phyloP scores from a whole-genome alignment of 1,140 invertebrate genomes.

The Drosophila kikkawai region DNA sequence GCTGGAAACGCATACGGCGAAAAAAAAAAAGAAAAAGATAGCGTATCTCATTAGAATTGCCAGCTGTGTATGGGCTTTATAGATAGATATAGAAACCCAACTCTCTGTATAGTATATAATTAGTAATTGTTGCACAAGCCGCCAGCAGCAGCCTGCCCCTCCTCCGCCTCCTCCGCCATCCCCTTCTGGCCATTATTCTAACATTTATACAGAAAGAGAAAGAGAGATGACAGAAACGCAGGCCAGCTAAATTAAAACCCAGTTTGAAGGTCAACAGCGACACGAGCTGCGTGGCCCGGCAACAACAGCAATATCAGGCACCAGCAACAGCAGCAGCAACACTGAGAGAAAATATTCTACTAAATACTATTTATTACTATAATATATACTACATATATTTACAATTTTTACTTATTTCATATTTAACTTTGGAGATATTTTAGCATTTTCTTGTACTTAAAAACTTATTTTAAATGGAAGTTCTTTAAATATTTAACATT shows the following conservation, averaged over 20 bases:
- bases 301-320: constrained; percentile 43
- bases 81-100: constrained; percentile 54
- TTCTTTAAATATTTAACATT: neutral
- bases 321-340: constrained; percentile 18
- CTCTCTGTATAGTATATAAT: constrained; percentile 72
- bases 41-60: constrained; percentile 78
- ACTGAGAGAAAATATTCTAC: neutral
- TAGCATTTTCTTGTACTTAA: neutral
- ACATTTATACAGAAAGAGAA: constrained; percentile 55
- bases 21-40: constrained; percentile 58
- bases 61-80: constrained; percentile 62
- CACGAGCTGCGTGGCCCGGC: constrained; percentile 78
- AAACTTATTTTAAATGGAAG: neutral
- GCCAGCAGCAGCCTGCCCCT: constrained; percentile 43
- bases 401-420: neutral
- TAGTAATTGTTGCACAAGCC: constrained; percentile 83
- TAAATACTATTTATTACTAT: neutral
- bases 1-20: constrained; percentile 52
- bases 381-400: neutral
- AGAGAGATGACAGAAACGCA: constrained; percentile 60
- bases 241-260: constrained; percentile 77
- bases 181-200: constrained; percentile 56
- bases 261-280: constrained; percentile 78
- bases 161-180: neutral
- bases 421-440: neutral